phyloP scores from a whole-genome alignment of 1,140 invertebrate species.

The Drosophila parvula region DNA sequence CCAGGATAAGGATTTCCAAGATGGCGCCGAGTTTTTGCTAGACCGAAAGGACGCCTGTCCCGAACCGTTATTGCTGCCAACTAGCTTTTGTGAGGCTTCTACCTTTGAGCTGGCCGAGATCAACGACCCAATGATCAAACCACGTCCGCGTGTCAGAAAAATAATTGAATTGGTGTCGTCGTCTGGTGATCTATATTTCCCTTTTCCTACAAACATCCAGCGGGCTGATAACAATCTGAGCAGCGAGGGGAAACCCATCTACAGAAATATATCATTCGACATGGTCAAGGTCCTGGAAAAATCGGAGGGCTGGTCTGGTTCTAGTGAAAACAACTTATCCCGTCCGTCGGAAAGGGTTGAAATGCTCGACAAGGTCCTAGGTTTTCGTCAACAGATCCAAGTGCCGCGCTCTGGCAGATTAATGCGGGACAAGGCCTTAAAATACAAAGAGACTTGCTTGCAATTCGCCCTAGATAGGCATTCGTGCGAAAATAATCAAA shows the following conservation, averaged over 20 bases:
- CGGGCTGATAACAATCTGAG: background rate
- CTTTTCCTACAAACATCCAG: background rate
- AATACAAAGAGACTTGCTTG: background rate
- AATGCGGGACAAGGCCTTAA: background rate
- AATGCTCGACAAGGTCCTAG: background rate
- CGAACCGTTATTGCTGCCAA: background rate
- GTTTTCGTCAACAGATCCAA: background rate
- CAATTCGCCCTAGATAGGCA: background rate
- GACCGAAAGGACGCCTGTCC: background rate
- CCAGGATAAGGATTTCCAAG: background rate
- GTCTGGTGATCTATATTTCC: no score
- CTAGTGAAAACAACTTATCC: background rate
- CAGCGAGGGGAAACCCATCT: background rate
- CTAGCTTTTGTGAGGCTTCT: background rate
- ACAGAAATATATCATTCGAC: background rate
- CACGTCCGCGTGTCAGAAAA: background rate
- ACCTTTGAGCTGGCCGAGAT: slow-evolving; percentile 18
- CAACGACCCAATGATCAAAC: slow-evolving; percentile 8
- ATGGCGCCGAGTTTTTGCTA: slow-evolving; percentile 28
- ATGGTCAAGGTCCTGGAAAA: background rate
- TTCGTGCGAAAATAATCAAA: background rate
- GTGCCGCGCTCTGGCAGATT: background rate
- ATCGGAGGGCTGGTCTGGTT: background rate
- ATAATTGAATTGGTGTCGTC: slow-evolving; percentile 22
- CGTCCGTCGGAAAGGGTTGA: background rate